Evolutionary conservation across 30 jellyfish, hydroid and myxozoan species (phyloP).

Genomic region (Hydractinia symbiolongicarpus): DNA sequence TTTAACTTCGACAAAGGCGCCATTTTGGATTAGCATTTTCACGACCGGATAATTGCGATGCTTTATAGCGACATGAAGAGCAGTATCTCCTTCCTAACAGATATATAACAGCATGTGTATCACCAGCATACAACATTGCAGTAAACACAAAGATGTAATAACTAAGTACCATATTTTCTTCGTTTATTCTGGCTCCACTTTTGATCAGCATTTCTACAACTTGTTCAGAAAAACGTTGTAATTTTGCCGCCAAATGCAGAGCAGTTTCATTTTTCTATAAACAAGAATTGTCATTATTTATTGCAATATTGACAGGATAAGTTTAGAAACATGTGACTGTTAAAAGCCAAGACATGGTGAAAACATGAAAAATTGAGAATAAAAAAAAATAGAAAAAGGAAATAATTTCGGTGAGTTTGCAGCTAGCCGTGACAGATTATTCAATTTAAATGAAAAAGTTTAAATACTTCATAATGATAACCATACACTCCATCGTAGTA

Average conservation of each 20-base stretch:
- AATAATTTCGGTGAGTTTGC: neutral
- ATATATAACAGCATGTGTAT: neutral
- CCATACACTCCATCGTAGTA: no score
- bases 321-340: no score
- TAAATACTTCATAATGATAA: no score
- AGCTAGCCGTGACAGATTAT: neutral
- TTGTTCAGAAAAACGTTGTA: constrained; percentile 49
- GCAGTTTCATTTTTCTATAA: constrained; percentile 65
- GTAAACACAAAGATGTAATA: neutral
- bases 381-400: neutral
- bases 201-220: constrained; percentile 68
- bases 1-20: constrained; percentile 32
- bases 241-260: constrained; percentile 81
- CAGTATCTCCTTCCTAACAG: constrained; percentile 66
- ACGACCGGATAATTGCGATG: constrained; percentile 56
- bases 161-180: constrained; percentile 22
- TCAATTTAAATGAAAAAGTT: neutral
- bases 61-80: constrained; percentile 72
- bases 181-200: constrained; percentile 73
- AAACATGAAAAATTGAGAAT: no score
- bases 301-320: neutral
- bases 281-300: neutral
- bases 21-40: constrained; percentile 57
- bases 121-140: neutral
- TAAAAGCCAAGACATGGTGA: neutral